Evolutionary conservation across 1,140 invertebrate species (phyloP), one percentile per base, ranked within the genome.

Genomic region (Trichogramma pretiosum): DNA sequence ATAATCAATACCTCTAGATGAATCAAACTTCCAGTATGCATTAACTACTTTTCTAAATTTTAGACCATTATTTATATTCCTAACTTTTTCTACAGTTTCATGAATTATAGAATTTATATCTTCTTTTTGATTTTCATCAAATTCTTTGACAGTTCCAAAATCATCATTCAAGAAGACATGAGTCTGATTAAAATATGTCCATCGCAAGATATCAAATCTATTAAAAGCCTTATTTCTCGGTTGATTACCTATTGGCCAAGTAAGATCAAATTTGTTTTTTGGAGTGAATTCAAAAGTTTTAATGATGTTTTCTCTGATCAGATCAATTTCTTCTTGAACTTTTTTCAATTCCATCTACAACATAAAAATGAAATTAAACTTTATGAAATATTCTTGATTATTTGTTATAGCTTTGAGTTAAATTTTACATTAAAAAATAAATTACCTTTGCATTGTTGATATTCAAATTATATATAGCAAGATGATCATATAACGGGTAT

Each of bases 1-100:
- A 66, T 94, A 96, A 64, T 90, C 86, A 76, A 93, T 83, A 34
- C 91, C 92, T 56, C 87, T 73, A 1, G 86, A 84, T 8, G 89
- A 83, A 71, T 95, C 89, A 68, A 92, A 93, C 56, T 79, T 77
- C 55, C 81, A 74, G 56, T 94, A 93, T 1, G 88, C 89, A 66
- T 90, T 90, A 10, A 85, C 61, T 10, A 94, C 65, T 41, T 65
- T 72, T 30, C 68, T 64, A 51, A 75, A 84, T 35, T 74, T 66
- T 14, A 82, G 62, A 44, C 63, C 60, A 11, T 74, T 70, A 2
- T 72, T 62, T 62, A 82, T 74, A 47, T 80, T 75, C 35, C 70
- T 59, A 36, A 76, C 68, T 65, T 76, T 75, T 14, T 74, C 65
- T 13, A 76, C 59, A 10, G 77, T 74, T 19, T 72, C 68, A 52